Evolutionary conservation across 2,888 invertebrate genomes (phyloP), one percentile per base, ranked within the genome.

Genomic region (Drosophila tanythrix): DNA sequence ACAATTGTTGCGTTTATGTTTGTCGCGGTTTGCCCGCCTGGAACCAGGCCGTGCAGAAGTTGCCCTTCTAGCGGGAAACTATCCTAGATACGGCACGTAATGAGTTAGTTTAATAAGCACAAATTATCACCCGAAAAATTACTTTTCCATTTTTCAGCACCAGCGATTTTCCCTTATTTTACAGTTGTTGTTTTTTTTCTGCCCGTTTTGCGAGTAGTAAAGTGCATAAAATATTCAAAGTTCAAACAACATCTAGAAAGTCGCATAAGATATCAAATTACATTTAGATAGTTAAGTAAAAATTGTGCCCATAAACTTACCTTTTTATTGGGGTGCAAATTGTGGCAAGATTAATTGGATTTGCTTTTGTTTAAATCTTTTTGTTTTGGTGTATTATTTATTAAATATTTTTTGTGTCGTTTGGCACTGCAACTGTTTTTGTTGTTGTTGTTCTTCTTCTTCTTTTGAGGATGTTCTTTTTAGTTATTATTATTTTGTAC

Each of bases 1-100:
- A 92, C 70, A 92, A 92, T 56, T 83, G 73, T 27, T 89, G 91
- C 57, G 82, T 92, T 7, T 92, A 92, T 62, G 91, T 92, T 2
- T 91, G 85, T 29, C 90, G 92, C 21, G 92, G 92, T 25, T 65
- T 92, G 31, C 92, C 92, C 27, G 92, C 87, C 27, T 92, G 92
- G 92, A 92, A 92, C 76, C 61, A 81, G 10, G 79, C 80, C 61
- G 91, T 88, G 15, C 68, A 92, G 62, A 67, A 74, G 33, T n/a
- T 91, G 60, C 85, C 85, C 8, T 70, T 74, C 29, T 78, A 74
- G 57, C 46, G 2, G 8, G 13, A 35, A n/a, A 2, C 31, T 50
- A 27, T 27, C 18, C 21, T 7, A 18, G 15, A 15, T 43, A 21
- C 13, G 13, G n/a, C 29, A 35, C 25, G 2, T 13, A n/a, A 55